phyloP scores from a whole-genome alignment of 2,113 vertebrate genomes.

The Salvator merianae region DNA sequence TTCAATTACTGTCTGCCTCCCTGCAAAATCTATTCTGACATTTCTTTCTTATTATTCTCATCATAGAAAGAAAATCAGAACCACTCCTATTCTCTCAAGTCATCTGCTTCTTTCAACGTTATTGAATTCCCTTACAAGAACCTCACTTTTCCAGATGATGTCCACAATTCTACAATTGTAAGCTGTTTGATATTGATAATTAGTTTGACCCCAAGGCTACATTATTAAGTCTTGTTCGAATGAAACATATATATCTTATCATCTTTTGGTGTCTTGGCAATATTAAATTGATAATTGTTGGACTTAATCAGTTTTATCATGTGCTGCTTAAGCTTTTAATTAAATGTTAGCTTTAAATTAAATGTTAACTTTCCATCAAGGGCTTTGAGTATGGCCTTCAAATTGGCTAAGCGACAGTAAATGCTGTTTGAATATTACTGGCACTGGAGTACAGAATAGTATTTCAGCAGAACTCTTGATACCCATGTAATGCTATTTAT shows the following conservation, averaged over 20 bases:
- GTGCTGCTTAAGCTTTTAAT: constrained; percentile 17
- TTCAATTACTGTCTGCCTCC: not conserved
- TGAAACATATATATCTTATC: not conserved
- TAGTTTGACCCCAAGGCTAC: not conserved
- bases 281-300: not conserved
- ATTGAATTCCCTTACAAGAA: constrained; percentile 97
- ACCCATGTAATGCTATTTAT: not conserved
- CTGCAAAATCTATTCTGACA: not conserved
- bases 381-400: not conserved
- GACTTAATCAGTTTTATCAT: not conserved
- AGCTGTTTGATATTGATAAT: constrained; percentile 55
- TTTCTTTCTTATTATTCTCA: constrained; percentile 35
- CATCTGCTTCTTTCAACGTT: constrained; percentile 88
- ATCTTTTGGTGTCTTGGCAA: not conserved
- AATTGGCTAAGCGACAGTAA: not conserved
- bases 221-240: not conserved
- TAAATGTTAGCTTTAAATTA: constrained; percentile 15
- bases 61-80: constrained; percentile 90
- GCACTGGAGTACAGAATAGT: not conserved
- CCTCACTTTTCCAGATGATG: constrained; percentile 79
- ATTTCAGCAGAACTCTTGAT: too few species aligned
- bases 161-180: constrained; percentile 88
- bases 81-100: constrained; percentile 87
- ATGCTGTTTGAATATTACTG: not conserved
- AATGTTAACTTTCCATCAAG: not conserved